A percentile compares a stretch with the other conserved stretches of the same genome.
These are phyloP conservation scores for Sylvilagus floridanus DNA, from an alignment of 2,797 vertebrate genomes.

Conservation along the genomic window DNA sequence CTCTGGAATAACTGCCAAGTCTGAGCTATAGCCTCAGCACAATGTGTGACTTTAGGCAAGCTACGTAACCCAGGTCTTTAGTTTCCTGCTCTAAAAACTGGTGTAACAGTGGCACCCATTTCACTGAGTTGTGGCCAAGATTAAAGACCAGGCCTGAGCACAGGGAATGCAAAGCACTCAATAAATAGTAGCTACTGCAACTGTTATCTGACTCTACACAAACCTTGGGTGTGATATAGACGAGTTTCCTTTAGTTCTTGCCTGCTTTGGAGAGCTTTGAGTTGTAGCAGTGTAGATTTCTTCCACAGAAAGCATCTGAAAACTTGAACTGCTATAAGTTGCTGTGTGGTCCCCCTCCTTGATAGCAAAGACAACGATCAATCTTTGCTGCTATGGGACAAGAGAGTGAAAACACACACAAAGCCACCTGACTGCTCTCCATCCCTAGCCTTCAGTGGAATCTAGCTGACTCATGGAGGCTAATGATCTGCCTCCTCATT, in stretches of 20 bases:
- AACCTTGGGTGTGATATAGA: neutral
- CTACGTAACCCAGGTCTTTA: neutral
- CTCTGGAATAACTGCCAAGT: neutral
- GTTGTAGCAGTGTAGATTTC: neutral
- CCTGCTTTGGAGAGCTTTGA: neutral
- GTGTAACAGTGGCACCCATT: neutral
- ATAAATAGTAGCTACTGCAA: neutral
- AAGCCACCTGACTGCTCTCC: neutral
- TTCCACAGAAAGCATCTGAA: slow-evolving; percentile 1
- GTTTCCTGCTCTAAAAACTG: slow-evolving; percentile 19
- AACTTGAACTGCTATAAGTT: neutral
- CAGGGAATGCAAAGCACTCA: neutral
- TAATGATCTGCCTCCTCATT: neutral
- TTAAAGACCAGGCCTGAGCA: neutral
- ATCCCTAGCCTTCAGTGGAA: neutral
- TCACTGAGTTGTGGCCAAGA: neutral
- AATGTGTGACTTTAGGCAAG: neutral
- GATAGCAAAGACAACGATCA: neutral
- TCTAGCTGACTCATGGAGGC: neutral
- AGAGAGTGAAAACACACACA: neutral
- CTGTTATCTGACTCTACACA: neutral
- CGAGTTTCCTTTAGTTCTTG: neutral
- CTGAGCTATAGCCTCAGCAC: neutral
- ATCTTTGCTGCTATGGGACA: neutral
- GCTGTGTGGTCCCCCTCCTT: neutral